phyloP scores from a whole-genome alignment of 2,797 vertebrate genomes.

The Naso thynnoides region DNA sequence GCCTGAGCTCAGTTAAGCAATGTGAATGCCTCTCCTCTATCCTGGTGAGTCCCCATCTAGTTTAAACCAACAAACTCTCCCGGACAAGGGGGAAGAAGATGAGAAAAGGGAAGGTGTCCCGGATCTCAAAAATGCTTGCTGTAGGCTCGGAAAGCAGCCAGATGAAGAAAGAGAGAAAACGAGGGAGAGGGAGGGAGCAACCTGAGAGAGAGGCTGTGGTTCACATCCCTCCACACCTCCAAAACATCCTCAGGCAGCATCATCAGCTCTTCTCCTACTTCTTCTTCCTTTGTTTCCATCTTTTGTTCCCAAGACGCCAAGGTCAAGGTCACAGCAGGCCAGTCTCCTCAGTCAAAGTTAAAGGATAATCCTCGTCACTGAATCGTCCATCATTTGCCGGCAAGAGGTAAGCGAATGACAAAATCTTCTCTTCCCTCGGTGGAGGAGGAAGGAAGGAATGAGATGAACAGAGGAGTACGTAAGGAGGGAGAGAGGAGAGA shows the following conservation, averaged over 20 bases:
- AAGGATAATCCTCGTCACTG: conserved; percentile 49
- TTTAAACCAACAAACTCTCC: conserved; percentile 61
- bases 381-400: conserved; percentile 58
- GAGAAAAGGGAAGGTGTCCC: conserved; percentile 45
- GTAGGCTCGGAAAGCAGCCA: conserved; percentile 63
- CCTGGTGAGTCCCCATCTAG: conserved; percentile 65
- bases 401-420: conserved; percentile 53
- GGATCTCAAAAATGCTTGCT: conserved; percentile 62
- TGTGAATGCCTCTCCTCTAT: conserved; percentile 52
- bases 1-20: conserved; percentile 61
- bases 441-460: conserved; percentile 66
- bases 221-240: conserved; percentile 62
- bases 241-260: conserved; percentile 63
- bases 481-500: conserved; percentile 71
- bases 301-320: conserved; percentile 31
- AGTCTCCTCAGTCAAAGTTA: conserved; percentile 26
- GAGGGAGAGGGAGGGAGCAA: conserved; percentile 55
- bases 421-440: conserved; percentile 60
- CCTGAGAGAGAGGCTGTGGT: conserved; percentile 44
- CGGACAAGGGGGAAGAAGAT: conserved; percentile 40
- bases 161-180: conserved; percentile 48
- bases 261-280: conserved; percentile 58
- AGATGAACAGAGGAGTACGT: conserved; percentile 69
- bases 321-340: conserved; percentile 38
- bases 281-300: conserved; percentile 40